These are phyloP conservation scores for Oreochromis grahami DNA, from an alignment of 2,797 vertebrate species.

Conservation along the genomic window DNA sequence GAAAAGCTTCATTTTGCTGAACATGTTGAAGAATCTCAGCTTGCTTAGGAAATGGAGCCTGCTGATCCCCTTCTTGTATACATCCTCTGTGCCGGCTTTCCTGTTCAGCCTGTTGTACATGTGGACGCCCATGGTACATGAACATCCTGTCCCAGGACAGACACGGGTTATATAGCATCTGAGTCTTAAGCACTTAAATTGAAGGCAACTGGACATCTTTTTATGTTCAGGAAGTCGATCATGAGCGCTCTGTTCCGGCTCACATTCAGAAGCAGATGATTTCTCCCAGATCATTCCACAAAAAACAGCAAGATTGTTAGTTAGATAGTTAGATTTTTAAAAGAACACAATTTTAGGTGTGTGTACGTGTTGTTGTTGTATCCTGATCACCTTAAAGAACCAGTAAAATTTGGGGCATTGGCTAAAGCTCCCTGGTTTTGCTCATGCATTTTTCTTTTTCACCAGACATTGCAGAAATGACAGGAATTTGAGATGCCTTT, in stretches of 20 bases:
- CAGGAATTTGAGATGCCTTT: neutral
- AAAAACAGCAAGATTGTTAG: neutral
- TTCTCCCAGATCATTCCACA: neutral
- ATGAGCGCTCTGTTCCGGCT: rapidly evolving
- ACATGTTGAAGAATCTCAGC: neutral
- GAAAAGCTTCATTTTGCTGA: neutral
- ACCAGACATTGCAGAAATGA: neutral
- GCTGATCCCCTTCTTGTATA: neutral
- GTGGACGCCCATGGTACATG: neutral
- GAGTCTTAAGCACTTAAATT: neutral
- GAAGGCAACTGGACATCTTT: neutral
- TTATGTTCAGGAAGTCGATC: neutral
- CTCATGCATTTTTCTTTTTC: neutral
- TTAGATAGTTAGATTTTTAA: neutral
- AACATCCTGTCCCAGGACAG: neutral
- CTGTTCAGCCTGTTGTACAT: neutral
- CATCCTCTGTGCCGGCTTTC: neutral
- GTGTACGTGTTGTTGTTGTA: neutral
- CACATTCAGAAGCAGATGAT: neutral
- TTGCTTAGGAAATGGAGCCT: neutral
- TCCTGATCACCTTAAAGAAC: neutral
- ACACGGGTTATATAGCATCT: neutral
- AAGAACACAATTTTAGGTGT: neutral
- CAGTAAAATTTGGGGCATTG: neutral
- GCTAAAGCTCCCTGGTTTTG: neutral